Evolutionary conservation across 2,797 vertebrate genomes (phyloP), one percentile per base, ranked within the genome.

Genomic region (Spinus pinus): DNA sequence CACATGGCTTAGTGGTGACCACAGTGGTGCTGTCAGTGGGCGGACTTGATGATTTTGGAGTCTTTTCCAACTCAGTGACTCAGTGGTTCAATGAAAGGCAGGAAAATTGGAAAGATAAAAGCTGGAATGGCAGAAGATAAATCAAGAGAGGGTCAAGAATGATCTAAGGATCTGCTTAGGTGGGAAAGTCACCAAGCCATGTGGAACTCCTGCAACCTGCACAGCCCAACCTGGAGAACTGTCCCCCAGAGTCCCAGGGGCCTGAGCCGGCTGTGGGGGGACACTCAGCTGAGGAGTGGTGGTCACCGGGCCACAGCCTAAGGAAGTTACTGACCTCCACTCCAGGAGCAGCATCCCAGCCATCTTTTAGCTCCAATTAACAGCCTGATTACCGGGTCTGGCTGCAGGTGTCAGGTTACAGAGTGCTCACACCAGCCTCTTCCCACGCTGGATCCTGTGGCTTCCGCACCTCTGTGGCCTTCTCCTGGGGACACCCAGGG

Each of bases 211-310:
- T 61, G 27, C 54, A 28, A 4, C 35, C 41, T 46, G 44, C 66
- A 18, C 9, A 23, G 47, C 31, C 25, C 33, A 25, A 47, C 47
- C 51, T 67, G 74, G 19, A 62, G 61, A 72, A 10, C 7, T 17
- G 22, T 42, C 20, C 24, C 28, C 8, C 41, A 27, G 49, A 9
- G 28, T 44, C 31, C 60, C 15, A 3, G 3, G 1, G 56, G 79
- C 33, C 53, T 49, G 58, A 42, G 54, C 37, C 24, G 50, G 13
- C 1, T 0, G 0, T 28, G 27, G 14, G 35, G 44, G 31, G 16
- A 69, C 19, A 64, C 31, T n/a, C 24, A 37, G 71, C 61, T 31
- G 30, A 39, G n/a, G 14, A 7, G 10, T 25, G 37, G 50, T 3
- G 37, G 54, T 33, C 72, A 90, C 21, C 56, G 51, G 44, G 30